phyloP scores from a whole-genome alignment of 2,888 invertebrate genomes.

The Operophtera brumata region DNA sequence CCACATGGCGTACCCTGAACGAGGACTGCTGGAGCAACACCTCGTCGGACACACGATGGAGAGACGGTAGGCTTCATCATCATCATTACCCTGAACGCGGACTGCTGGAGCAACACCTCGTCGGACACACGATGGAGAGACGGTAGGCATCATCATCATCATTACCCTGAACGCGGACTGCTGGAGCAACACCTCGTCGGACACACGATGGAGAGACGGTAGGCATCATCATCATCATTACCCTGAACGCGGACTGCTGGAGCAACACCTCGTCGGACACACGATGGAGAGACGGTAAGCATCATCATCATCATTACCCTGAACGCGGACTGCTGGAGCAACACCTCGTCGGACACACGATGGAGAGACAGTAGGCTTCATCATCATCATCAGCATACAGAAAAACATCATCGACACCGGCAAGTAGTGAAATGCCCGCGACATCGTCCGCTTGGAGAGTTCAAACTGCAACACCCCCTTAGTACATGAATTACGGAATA shows the following conservation, averaged over 20 bases:
- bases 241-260: constrained; percentile 90
- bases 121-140: constrained; percentile 92
- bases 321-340: constrained; percentile 91
- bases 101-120: constrained; percentile 90
- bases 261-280: constrained; percentile 93
- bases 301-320: constrained; percentile 83
- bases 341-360: constrained; percentile 91
- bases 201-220: constrained; percentile 90
- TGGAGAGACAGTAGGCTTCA: constrained; percentile 83
- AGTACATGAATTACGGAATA: too few relatives aligned
- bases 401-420: too few relatives aligned
- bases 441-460: too few relatives aligned
- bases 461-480: too few relatives aligned
- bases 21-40: constrained; percentile 91
- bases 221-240: constrained; percentile 70
- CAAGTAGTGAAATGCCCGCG: too few relatives aligned
- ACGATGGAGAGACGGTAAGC: constrained; percentile 86
- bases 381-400: too few relatives aligned
- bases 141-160: constrained; percentile 61
- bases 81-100: constrained; percentile 93
- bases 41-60: constrained; percentile 93
- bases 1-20: constrained; percentile 94
- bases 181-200: constrained; percentile 93
- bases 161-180: constrained; percentile 91
- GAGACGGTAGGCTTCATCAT: constrained; percentile 73